Evolutionary conservation across 2,888 invertebrate species (phyloP), one percentile per base, ranked within the genome.

Genomic region (Zygogramma bicolorata): DNA sequence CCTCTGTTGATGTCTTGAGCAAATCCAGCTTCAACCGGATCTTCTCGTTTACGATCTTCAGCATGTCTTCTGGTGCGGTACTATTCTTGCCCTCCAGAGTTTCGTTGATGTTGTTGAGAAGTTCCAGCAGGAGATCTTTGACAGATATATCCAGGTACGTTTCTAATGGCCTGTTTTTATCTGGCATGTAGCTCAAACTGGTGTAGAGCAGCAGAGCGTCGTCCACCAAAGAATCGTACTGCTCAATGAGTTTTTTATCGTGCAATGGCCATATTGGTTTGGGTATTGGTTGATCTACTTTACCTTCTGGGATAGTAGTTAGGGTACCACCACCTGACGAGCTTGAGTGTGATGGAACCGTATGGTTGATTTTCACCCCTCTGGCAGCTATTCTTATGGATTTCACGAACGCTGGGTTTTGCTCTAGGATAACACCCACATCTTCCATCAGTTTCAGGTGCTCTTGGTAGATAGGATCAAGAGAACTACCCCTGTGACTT

Each of bases 291-390:
- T 84, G 81, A 79, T 88, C 88, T 0, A 88, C 84, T 70, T 83
- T 81, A n/a, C 88, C 88, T 81, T 88, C 88, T 2, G 87, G 88
- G 57, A 88, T 88, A 7, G 88, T 87, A n/a, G 84, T 86, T 27
- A 88, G 82, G 3, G 86, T 86, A 2, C 86, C 86, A 18, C 79
- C 81, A 0, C 81, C 82, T 3, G 83, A 82, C 15, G 82, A 80
- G 20, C 78, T 78, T 4, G 83, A 82, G 22, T 78, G 75, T 0
- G 83, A 83, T 77, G 83, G 82, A 77, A 82, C 81, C 61, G 81
- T 81, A 73, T 81, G 84, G 40, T 79, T 81, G 59, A 79, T 79
- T 76, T 80, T 83, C 6, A 81, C 80, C 15, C 80, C 72, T 58
- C 81, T 73, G 10, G 80, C 73, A 5, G 79, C 68, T 8, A 80